Percentiles rank a stretch among this genome's conserved stretches.
phyloP scores from a whole-genome alignment of 1,140 invertebrate species.

The Notospermus geniculatus region DNA sequence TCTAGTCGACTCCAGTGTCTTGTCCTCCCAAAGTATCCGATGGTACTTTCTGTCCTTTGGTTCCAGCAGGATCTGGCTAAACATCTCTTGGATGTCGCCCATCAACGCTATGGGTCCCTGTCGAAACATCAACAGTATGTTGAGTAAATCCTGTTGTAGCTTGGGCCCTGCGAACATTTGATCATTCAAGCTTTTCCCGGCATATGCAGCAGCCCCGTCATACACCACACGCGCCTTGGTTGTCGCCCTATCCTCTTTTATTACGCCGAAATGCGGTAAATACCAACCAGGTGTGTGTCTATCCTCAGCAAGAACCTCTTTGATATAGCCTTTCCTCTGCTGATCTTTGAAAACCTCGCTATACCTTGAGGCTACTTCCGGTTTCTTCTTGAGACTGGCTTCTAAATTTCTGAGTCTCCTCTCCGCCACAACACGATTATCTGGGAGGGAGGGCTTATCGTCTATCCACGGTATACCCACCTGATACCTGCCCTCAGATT shows the following conservation, averaged over 20 bases:
- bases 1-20: background rate
- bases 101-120: background rate
- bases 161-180: background rate
- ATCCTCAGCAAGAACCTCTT: background rate
- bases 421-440: background rate
- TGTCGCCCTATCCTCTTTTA: background rate
- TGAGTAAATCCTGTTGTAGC: background rate
- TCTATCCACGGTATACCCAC: background rate
- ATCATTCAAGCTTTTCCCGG: background rate
- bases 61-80: background rate
- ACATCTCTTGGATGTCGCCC: background rate
- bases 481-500: background rate
- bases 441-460: background rate
- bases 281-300: background rate
- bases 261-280: slow-evolving; percentile 3
- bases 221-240: background rate
- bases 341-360: background rate
- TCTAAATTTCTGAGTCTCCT: too few species aligned
- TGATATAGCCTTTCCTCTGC: background rate
- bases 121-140: slow-evolving; percentile 1
- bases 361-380: too few species aligned
- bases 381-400: too few species aligned
- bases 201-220: background rate
- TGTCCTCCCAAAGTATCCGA: background rate
- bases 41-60: background rate